phyloP scores from a whole-genome alignment of 2,888 invertebrate species.

The Chirona hameri region DNA sequence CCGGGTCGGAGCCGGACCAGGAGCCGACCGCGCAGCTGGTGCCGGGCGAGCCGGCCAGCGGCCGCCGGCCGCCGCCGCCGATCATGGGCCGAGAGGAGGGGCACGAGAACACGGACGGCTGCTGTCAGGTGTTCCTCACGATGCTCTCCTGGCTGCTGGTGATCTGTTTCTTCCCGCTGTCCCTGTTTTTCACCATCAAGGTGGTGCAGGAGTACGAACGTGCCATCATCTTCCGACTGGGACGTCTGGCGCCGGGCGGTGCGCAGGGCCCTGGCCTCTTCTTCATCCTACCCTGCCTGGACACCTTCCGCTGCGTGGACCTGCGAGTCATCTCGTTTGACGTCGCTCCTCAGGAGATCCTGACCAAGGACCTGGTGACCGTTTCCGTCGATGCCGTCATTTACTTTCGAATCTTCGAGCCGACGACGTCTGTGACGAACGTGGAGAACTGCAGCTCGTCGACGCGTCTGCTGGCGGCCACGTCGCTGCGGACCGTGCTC shows the following conservation, averaged over 20 bases:
- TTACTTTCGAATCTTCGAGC: conserved; percentile 62
- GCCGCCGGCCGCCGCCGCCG: background rate
- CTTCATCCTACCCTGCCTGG: conserved; percentile 60
- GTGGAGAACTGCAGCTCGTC: conserved; percentile 61
- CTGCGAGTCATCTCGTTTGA: conserved; percentile 58
- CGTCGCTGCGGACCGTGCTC: conserved; percentile 80
- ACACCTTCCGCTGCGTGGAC: conserved; percentile 55
- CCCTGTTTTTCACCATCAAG: conserved; percentile 45
- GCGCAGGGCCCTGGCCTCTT: conserved; percentile 56
- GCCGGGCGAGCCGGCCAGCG: background rate
- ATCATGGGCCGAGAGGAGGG: background rate
- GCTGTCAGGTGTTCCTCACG: conserved; percentile 40
- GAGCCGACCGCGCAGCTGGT: background rate
- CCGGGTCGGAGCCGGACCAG: background rate
- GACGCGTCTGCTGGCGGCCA: conserved; percentile 74
- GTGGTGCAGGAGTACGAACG: conserved; percentile 53
- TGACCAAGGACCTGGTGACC: conserved; percentile 75
- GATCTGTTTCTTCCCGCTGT: conserved; percentile 42
- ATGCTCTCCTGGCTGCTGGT: conserved; percentile 42
- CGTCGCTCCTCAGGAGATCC: conserved; percentile 57
- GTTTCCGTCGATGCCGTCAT: conserved; percentile 90
- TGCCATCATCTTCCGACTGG: conserved; percentile 52
- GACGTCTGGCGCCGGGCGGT: conserved; percentile 50
- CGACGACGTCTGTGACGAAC: conserved; percentile 54
- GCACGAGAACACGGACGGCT: background rate